These are phyloP conservation scores for Muricea muricata DNA, from an alignment of 92 coral and sea anemone genomes.

Conservation along the genomic window DNA sequence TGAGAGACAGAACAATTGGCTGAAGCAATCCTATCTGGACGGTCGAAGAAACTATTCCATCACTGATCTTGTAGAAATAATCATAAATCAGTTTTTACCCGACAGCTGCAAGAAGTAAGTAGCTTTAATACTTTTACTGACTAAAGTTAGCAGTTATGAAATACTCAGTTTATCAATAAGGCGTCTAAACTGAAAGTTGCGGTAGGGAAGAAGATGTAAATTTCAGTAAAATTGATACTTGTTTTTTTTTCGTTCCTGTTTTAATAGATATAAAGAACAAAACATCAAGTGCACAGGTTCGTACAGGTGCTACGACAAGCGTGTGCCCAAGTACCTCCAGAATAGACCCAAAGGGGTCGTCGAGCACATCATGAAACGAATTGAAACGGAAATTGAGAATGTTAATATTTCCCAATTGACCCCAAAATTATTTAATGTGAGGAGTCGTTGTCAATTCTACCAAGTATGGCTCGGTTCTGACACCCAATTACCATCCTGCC, in stretches of 20 bases:
- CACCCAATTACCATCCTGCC: no score
- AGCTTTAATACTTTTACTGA: no score
- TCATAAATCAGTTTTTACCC: neutral
- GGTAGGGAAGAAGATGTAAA: no score
- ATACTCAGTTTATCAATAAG: no score
- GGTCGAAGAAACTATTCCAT: neutral
- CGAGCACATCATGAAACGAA: slow-evolving; percentile 24
- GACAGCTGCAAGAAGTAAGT: neutral
- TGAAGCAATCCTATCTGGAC: neutral
- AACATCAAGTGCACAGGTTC: slow-evolving; percentile 25
- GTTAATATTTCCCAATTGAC: neutral
- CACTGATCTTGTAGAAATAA: neutral
- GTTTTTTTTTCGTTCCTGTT: neutral
- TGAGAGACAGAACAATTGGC: neutral
- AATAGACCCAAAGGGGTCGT: slow-evolving; percentile 28
- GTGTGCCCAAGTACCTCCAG: no score
- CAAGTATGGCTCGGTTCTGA: no score
- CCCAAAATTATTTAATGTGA: neutral
- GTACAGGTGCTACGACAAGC: slow-evolving; percentile 29
- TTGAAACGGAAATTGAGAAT: neutral
- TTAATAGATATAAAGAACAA: slow-evolving; percentile 36
- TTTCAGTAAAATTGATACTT: no score
- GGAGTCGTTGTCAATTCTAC: no score
- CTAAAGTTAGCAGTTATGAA: no score
- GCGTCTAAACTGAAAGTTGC: no score